Evolutionary conservation across 2,113 vertebrate genomes (phyloP).

Genomic region (Trogon melanurus): DNA sequence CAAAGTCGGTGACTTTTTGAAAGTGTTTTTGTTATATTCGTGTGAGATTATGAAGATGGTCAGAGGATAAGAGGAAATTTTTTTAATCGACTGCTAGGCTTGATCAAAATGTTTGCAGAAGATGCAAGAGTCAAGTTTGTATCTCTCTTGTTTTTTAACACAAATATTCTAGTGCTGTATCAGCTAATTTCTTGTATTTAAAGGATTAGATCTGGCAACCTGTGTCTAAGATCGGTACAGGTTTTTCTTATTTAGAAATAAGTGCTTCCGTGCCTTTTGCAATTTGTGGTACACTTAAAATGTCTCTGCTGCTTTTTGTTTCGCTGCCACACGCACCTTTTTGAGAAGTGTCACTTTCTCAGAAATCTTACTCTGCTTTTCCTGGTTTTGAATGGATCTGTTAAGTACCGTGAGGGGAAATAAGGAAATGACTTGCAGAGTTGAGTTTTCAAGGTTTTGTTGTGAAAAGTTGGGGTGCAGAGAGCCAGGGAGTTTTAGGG

Average conservation of each 20-base stretch:
- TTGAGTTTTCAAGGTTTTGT: background rate
- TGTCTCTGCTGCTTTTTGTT: slow-evolving; percentile 76
- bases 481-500: background rate
- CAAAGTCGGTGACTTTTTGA: background rate
- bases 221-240: slow-evolving; percentile 65
- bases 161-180: slow-evolving; percentile 51
- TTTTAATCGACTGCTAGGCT: background rate
- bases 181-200: slow-evolving; percentile 59
- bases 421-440: slow-evolving; percentile 43
- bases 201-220: slow-evolving; percentile 70
- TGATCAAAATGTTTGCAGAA: slow-evolving; percentile 24
- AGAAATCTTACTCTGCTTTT: slow-evolving; percentile 50
- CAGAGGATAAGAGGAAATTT: background rate
- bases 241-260: slow-evolving; percentile 81
- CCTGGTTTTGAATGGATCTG: slow-evolving; percentile 42
- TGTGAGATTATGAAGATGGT: fast-evolving
- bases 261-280: slow-evolving; percentile 78
- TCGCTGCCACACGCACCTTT: slow-evolving; percentile 55
- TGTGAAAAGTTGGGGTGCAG: background rate
- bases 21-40: background rate
- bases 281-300: slow-evolving; percentile 79
- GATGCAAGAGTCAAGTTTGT: slow-evolving; percentile 10
- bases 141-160: slow-evolving; percentile 43
- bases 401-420: slow-evolving; percentile 53
- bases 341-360: slow-evolving; percentile 71